Base-by-base conservation (phyloP, 2,113 vertebrate species). In the Candoia aspera region DNA sequence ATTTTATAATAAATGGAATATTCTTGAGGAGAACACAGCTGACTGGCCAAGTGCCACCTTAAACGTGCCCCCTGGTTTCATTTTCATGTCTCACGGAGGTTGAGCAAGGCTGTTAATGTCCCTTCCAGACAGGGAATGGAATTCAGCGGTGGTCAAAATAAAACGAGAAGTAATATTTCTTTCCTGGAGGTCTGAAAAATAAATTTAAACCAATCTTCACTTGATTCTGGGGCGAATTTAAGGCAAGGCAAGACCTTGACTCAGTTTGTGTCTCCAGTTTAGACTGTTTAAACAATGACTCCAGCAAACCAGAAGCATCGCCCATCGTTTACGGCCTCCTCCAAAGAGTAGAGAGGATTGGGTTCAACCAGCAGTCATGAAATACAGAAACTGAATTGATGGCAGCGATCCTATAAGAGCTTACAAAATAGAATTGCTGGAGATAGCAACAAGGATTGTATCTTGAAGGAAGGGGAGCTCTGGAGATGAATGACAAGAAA, bases 221-320 rank as follows among this genome's bases (percentile, higher is more conserved):
- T 55, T 42, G 64, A 87, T 91, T 91, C 0, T 85, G 0, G 37
- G 85, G 54, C 87, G 95, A 95, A 60, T 57, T 92, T 79, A 60
- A 8, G 23, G 42, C 49, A 12, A 55, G 73, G 9, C 24, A 17
- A 84, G 83, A 89, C 13, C 29, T 10, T 0, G 0, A 15, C 46
- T 60, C 42, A 93, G 73, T n/a, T 89, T 57, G 17, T 23, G 24
- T 49, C 92, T 92, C 0, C 53, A 53, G 10, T 89, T 92, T 92
- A 86, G 62, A 53, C 29, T 12, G 19, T 79, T 94, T 94, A 92
- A 90, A 92, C 87, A 88, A 8, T 91, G 49, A 83, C n/a, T 59
- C 0, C 1, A 2, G 33, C 29, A 6, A 11, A 26, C 84, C 87
- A 73, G 57, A 86, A 94, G 58, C 33, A 8, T 46, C 3, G 21